Evolutionary conservation across 1,140 invertebrate species (phyloP).

Genomic region (Drosophila nasuta): DNA sequence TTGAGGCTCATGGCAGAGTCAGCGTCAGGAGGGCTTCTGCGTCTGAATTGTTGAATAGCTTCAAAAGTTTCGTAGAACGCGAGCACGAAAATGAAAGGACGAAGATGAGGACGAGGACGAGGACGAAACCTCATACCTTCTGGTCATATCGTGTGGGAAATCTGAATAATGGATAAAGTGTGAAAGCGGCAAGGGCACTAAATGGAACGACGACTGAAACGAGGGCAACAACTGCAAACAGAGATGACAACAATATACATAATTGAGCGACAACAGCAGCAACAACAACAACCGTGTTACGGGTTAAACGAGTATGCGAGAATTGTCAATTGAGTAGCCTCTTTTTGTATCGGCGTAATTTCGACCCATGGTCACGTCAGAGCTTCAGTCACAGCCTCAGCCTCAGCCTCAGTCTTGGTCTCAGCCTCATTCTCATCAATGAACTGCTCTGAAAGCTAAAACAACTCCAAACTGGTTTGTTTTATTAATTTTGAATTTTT

Average conservation of each 20-base stretch:
- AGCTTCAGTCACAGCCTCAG: conserved; percentile 7
- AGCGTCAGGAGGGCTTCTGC: conserved; percentile 10
- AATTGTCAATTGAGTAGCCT: conserved; percentile 76
- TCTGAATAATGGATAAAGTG: conserved; percentile 82
- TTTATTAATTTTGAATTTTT: conserved; percentile 72
- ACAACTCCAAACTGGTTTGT: conserved; percentile 65
- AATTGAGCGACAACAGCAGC: conserved; percentile 73
- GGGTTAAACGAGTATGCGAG: conserved; percentile 75
- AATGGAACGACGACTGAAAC: conserved; percentile 57
- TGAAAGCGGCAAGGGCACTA: conserved; percentile 79
- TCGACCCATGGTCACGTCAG: neutral
- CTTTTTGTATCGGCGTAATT: conserved; percentile 39
- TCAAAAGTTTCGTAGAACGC: conserved; percentile 8
- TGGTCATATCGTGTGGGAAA: conserved; percentile 67
- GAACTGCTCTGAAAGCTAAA: neutral
- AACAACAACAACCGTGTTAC: conserved; percentile 66
- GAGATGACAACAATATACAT: conserved; percentile 75
- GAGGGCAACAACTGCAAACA: conserved; percentile 44
- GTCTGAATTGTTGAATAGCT: conserved; percentile 24
- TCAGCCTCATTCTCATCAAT: conserved; percentile 20
- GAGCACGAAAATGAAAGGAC: neutral
- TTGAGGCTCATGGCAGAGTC: conserved; percentile 44
- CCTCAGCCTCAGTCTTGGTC: too few relatives aligned
- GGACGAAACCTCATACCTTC: neutral
- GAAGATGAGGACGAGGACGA: conserved; percentile 8